Conservation (phyloP, 2,888 invertebrate species). For the Protodeltote pygarga region DNA sequence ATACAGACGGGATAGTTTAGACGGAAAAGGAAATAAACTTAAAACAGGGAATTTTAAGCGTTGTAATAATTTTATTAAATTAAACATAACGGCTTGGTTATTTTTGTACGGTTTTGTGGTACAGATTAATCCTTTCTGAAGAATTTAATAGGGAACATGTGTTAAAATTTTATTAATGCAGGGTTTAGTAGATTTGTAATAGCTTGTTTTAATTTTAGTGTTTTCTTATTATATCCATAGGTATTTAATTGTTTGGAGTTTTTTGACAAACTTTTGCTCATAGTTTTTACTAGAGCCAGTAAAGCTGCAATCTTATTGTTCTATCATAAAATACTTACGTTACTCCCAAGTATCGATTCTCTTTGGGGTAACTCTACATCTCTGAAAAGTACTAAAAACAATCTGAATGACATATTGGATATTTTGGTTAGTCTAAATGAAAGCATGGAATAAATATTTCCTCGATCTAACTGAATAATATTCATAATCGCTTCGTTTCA, state of each 20-base stretch:
- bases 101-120: slow-evolving; percentile 31
- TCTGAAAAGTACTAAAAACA: neutral
- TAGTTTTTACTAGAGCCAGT: too few species aligned
- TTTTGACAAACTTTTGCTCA: too few species aligned
- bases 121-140: slow-evolving; percentile 15
- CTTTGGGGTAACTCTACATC: neutral
- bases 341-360: neutral
- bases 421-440: slow-evolving; percentile 12
- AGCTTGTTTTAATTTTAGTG: neutral
- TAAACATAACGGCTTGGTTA: slow-evolving; percentile 25
- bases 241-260: too few species aligned
- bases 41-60: slow-evolving; percentile 54
- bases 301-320: too few species aligned
- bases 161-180: neutral
- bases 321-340: too few species aligned
- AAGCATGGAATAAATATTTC: slow-evolving; percentile 18
- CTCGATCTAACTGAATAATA: slow-evolving; percentile 3
- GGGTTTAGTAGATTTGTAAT: neutral
- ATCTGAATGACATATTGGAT: slow-evolving; percentile 4
- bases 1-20: slow-evolving; percentile 43
- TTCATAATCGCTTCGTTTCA: slow-evolving; percentile 26
- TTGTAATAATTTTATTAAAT: slow-evolving; percentile 50
- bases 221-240: too few species aligned
- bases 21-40: slow-evolving; percentile 52
- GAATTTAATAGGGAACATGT: slow-evolving; percentile 1